Base-by-base conservation (phyloP, 2,888 invertebrate genomes). In the Conops quadrifasciatus region DNA sequence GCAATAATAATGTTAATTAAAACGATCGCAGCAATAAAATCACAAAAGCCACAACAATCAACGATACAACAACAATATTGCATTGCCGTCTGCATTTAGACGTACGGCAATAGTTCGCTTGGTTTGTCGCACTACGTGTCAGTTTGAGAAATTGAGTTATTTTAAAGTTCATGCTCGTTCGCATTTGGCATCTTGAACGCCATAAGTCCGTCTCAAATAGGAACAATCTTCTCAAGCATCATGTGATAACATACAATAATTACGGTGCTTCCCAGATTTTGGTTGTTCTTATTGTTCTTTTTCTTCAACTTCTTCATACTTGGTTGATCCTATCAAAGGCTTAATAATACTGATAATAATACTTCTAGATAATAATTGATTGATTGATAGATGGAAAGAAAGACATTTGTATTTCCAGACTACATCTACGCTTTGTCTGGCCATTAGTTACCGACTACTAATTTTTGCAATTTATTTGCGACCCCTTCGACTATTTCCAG, bases 1-100 rank as follows among this genome's bases (percentile, higher is more conserved):
- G 70, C 70, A 70, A 70, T 70, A 70, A 70, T 70, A 65, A 70
- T 70, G 70, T 70, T 70, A 58, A 70, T 70, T 70, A 70, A 65
- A 67, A 45, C 56, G 67, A 67, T 45, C 67, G 28, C 30, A 30
- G 28, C 47, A 59, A 67, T 53, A 67, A 59, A 67, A 45, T 60
- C 59, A 30, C 36, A 36, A n/a, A 15, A 30, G 45, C 26, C 19
- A 64, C 49, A 26, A n/a, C 26, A 26, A 24, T 16, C 15, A 28
- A 24, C 58, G 58, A 13, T 24, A 9, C 9, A 36, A 9, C 36
- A 9, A 36, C 36, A 36, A 13, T 60, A n/a, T 36, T 5, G 21
- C 13, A 15, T 16, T 28, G 30, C 13, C 36, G n/a, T 60, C 30
- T 4, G 36, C 30, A 15, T 13, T n/a, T 13, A 19, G 36, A n/a